Evolutionary conservation across 2,888 invertebrate genomes (phyloP), one percentile per base, ranked within the genome.

Genomic region (Hydriomena furcata): DNA sequence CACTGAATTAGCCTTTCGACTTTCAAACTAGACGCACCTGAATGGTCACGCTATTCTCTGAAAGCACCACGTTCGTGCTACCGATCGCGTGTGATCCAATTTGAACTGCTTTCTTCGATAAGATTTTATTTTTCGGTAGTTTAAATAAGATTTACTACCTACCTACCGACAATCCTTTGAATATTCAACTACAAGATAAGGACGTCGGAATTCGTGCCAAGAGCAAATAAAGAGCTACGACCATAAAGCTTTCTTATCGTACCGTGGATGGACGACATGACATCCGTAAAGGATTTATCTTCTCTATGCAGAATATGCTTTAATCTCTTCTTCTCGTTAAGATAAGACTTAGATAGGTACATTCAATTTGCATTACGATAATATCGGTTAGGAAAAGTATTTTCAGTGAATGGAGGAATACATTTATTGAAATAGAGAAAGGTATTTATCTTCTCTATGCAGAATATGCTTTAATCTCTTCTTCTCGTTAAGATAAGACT

Each of bases 171-270:
- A 54, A 56, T 60, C 58, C 58, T 59, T 61, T 57, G 66, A 71
- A 71, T 68, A 65, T 73, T 79, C 69, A 76, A 76, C 68, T 70
- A 61, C 61, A 66, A 79, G 78, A 79, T 79, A 72, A 61, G 65
- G 69, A 65, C 65, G 45, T 32, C 59, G 60, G 63, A 71, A 75
- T 80, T 81, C 84, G 80, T 86, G 86, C 76, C 83, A 79, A 76
- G 74, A 66, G 59, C 74, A 79, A 84, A 87, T 85, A 85, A 86
- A 85, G n/a, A 78, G 69, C 70, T 60, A 57, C 52, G 66, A 71
- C 74, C 56, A 74, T 84, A 81, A 83, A 85, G 73, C 70, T 64
- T 55, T 63, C 68, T 84, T 85, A 86, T 88, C 84, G 24, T 8
- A 31, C 23, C 8, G 71, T 62, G 71, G 69, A 76, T 71, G 73